Conservation (phyloP, 2,113 vertebrate genomes). For the Emydocephalus ijimae region DNA sequence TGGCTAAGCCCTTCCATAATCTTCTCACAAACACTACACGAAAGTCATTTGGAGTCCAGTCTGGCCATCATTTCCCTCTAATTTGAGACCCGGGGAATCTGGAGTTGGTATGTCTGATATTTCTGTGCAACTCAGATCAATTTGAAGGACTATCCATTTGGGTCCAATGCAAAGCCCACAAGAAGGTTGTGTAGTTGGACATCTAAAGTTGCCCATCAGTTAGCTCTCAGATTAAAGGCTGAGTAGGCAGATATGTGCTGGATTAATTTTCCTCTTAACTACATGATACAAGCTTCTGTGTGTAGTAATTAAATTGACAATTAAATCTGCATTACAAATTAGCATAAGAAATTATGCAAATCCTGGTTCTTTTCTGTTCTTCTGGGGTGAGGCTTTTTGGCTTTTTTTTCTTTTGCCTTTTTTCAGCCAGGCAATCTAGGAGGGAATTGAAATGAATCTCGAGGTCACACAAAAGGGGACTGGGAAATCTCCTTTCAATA, state of each 20-base stretch:
- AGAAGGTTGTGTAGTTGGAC: not conserved
- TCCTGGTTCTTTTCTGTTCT: not conserved
- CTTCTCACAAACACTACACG: not conserved
- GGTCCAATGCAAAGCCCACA: not conserved
- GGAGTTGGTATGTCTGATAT: not conserved
- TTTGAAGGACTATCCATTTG: not conserved
- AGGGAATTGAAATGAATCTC: not conserved
- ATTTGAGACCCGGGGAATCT: not conserved
- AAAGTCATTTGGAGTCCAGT: not conserved
- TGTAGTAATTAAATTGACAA: not conserved
- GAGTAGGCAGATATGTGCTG: not conserved
- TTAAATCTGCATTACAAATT: not conserved
- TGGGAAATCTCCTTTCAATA: not conserved
- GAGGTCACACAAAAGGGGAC: not conserved
- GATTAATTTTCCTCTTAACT: not conserved
- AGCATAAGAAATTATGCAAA: not conserved
- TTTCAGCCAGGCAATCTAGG: not conserved
- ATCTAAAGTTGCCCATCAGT: not conserved
- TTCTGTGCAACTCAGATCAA: not conserved
- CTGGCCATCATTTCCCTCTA: not conserved
- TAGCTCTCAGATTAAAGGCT: not conserved
- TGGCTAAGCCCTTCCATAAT: not conserved
- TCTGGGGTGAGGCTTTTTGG: not conserved
- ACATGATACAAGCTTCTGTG: not conserved
- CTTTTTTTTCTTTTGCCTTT: not conserved